These are phyloP conservation scores for Chrysomallon squamiferum DNA, from an alignment of 1,140 invertebrate species.

Conservation along the genomic window DNA sequence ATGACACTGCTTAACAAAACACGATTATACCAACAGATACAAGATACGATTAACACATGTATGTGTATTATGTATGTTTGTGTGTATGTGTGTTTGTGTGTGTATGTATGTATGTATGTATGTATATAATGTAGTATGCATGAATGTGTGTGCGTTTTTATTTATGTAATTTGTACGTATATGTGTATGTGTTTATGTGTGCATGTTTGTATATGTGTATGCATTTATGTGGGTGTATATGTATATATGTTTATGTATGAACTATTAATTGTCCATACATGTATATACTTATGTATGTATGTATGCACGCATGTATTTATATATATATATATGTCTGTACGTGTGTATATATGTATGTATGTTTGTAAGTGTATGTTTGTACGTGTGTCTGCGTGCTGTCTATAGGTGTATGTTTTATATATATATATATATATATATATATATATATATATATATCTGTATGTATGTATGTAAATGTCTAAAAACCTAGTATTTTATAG, in stretches of 20 bases:
- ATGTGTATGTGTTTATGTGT: slow-evolving; percentile 8
- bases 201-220: slow-evolving; percentile 11
- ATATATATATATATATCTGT: slow-evolving; percentile 6
- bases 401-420: slow-evolving; percentile 6
- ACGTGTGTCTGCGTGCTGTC: not conserved
- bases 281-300: slow-evolving; percentile 6
- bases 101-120: no score
- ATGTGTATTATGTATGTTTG: no score
- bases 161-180: slow-evolving; percentile 13
- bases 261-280: slow-evolving; percentile 2
- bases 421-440: slow-evolving; percentile 1
- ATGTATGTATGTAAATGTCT: no score
- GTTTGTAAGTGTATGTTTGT: not conserved
- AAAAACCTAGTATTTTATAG: no score
- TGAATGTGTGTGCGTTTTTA: slow-evolving; percentile 13
- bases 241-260: slow-evolving; percentile 5
- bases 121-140: no score
- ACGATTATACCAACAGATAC: no score
- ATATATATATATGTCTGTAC: slow-evolving; percentile 4
- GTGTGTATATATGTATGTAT: slow-evolving; percentile 5
- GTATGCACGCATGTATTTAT: slow-evolving; percentile 5
- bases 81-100: no score
- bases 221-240: slow-evolving; percentile 13
- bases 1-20: no score
- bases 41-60: no score